Evolutionary conservation across 1,140 invertebrate genomes (phyloP).

Genomic region (Drosophila repletoides): DNA sequence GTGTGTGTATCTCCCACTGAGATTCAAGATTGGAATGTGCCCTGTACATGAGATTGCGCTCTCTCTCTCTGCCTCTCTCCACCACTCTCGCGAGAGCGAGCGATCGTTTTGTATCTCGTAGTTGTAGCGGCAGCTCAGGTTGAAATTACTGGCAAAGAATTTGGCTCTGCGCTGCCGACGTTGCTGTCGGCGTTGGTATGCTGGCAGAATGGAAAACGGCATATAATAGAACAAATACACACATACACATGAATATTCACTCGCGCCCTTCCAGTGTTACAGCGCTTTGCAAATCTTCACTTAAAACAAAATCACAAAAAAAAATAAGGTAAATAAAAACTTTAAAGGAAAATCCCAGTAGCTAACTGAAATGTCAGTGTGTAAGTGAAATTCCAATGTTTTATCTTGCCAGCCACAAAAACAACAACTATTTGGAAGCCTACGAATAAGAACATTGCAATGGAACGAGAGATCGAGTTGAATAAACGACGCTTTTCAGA

Average conservation of each 20-base stretch:
- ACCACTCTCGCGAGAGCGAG: slow-evolving; percentile 29
- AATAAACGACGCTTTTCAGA: neutral
- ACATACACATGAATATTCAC: slow-evolving; percentile 4
- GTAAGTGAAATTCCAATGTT: slow-evolving; percentile 71
- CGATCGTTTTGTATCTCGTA: slow-evolving; percentile 48
- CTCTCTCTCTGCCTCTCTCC: no score
- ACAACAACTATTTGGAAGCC: slow-evolving; percentile 35
- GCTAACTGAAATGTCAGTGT: slow-evolving; percentile 63
- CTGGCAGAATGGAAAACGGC: slow-evolving; percentile 29
- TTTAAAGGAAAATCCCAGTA: slow-evolving; percentile 76
- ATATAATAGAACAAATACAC: slow-evolving; percentile 34
- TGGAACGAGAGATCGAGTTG: neutral
- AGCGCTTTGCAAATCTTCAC: slow-evolving; percentile 33
- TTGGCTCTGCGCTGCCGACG: slow-evolving; percentile 32
- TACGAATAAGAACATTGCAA: slow-evolving; percentile 29
- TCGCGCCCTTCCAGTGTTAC: slow-evolving; percentile 4
- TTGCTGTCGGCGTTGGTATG: slow-evolving; percentile 26
- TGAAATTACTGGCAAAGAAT: slow-evolving; percentile 56
- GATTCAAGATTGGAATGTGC: slow-evolving; percentile 79
- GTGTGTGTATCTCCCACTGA: slow-evolving; percentile 54
- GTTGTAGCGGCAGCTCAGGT: slow-evolving; percentile 38
- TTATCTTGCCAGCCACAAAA: slow-evolving; percentile 55
- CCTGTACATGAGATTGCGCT: slow-evolving; percentile 54
- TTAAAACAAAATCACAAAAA: slow-evolving; percentile 16
- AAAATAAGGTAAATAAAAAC: slow-evolving; percentile 61